A percentile compares a stretch with the other conserved stretches of the same genome.
phyloP scores from a whole-genome alignment of 2,113 vertebrate genomes.

The Eubucco bourcierii region DNA sequence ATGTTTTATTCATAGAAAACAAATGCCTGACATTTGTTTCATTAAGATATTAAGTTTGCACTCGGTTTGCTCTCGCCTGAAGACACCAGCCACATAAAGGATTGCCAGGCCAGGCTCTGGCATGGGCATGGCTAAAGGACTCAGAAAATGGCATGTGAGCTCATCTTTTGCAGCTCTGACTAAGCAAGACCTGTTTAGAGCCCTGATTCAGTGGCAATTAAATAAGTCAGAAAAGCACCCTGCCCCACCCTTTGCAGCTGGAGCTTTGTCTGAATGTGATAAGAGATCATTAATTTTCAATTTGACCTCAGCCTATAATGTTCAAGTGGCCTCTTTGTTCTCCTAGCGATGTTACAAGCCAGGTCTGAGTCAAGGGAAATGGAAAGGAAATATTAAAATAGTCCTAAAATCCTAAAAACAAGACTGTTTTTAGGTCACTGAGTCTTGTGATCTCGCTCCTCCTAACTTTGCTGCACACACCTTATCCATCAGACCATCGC shows the following conservation, averaged over 20 bases:
- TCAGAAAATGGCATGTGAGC: constrained; percentile 1
- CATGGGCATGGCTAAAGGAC: neutral
- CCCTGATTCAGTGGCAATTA: constrained; percentile 54
- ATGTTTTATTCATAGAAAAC: constrained; percentile 66
- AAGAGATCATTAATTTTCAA: constrained; percentile 72
- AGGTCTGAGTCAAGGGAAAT: constrained; percentile 62
- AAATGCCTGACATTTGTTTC: constrained; percentile 67
- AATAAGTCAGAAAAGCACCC: constrained; percentile 63
- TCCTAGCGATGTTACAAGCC: constrained; percentile 37
- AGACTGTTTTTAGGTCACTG: too few species aligned
- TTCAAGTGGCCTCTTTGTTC: constrained; percentile 67
- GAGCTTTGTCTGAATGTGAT: constrained; percentile 66
- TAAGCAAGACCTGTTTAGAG: constrained; percentile 7
- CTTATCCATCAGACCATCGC: neutral
- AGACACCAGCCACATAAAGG: neutral
- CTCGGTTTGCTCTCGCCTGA: neutral
- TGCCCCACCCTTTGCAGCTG: constrained; percentile 64
- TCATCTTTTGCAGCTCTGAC: constrained; percentile 59
- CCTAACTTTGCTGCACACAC: neutral
- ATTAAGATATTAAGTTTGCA: constrained; percentile 60
- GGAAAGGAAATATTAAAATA: constrained; percentile 68
- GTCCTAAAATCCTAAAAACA: constrained; percentile 16
- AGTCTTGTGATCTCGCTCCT: constrained; percentile 32
- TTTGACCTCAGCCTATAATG: constrained; percentile 67
- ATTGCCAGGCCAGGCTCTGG: constrained; percentile 5